phyloP scores from a whole-genome alignment of 2,888 invertebrate genomes.

The Stenodera caucasica region DNA sequence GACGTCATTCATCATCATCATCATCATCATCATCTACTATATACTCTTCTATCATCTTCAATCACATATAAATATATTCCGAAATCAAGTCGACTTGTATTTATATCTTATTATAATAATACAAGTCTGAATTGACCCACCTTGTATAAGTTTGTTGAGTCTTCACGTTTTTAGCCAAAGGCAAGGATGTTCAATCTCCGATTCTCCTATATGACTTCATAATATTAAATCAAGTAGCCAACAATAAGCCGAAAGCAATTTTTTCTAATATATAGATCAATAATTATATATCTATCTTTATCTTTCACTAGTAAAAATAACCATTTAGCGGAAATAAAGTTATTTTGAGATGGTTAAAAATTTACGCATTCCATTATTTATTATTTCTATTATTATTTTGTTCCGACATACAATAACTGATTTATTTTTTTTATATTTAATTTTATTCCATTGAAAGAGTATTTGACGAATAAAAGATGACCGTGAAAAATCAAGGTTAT shows the following conservation, averaged over 20 bases:
- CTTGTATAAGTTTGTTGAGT: constrained; percentile 22
- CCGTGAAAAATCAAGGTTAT: background rate
- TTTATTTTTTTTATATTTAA: no score
- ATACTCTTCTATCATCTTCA: background rate
- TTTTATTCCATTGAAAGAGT: no score
- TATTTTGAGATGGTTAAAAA: background rate
- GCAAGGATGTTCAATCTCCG: constrained; percentile 30
- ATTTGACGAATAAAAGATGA: background rate
- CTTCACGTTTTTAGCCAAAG: constrained; percentile 29
- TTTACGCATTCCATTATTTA: no score
- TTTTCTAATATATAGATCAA: no score
- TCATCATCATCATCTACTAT: background rate
- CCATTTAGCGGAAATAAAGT: background rate
- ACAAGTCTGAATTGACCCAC: constrained; percentile 16
- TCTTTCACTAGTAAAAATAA: no score
- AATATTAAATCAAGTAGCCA: background rate
- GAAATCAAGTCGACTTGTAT: background rate
- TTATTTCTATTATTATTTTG: no score
- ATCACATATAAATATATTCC: background rate
- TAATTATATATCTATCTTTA: no score
- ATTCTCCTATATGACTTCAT: constrained; percentile 18
- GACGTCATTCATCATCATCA: background rate
- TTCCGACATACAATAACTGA: no score
- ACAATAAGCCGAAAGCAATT: background rate
- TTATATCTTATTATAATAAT: no score